Conservation (phyloP, 2,113 vertebrate genomes). For the Anolis sagrei region DNA sequence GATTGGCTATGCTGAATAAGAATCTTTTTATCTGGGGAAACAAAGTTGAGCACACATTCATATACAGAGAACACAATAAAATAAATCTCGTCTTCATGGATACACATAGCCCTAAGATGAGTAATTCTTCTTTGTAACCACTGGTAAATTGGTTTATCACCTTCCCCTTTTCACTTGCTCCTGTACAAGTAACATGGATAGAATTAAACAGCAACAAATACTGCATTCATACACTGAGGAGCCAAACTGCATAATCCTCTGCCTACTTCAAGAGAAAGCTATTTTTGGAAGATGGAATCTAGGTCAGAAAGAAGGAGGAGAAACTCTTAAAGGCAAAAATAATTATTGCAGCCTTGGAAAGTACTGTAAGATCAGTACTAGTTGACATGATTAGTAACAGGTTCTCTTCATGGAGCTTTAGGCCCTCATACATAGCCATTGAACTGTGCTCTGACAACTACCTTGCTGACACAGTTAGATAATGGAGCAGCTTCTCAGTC, state of each 20-base stretch:
- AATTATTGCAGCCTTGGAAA: constrained; percentile 47
- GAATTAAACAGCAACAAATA: not conserved
- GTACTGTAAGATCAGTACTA: constrained; percentile 33
- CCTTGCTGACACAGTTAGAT: not conserved
- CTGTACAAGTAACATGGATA: not conserved
- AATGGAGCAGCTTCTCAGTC: rapidly evolving
- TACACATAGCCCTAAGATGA: not conserved
- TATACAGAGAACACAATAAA: not conserved
- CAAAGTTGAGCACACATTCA: rapidly evolving
- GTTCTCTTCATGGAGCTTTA: not conserved
- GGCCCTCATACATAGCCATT: not conserved
- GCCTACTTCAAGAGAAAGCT: constrained; percentile 74
- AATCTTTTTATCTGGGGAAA: not conserved
- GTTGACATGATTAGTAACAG: constrained; percentile 15
- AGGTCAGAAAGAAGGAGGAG: constrained; percentile 75
- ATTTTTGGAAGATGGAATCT: constrained; percentile 80
- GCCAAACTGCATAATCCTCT: constrained; percentile 49
- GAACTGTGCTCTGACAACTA: not conserved
- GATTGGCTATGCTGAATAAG: not conserved
- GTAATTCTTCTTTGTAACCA: not conserved
- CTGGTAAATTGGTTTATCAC: not conserved
- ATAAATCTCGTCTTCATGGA: not conserved
- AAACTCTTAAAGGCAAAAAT: constrained; percentile 46
- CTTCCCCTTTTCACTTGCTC: not conserved
- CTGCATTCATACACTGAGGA: not conserved